Conservation (phyloP, 1,140 invertebrate species). For the Neotoxoptera formosana region DNA sequence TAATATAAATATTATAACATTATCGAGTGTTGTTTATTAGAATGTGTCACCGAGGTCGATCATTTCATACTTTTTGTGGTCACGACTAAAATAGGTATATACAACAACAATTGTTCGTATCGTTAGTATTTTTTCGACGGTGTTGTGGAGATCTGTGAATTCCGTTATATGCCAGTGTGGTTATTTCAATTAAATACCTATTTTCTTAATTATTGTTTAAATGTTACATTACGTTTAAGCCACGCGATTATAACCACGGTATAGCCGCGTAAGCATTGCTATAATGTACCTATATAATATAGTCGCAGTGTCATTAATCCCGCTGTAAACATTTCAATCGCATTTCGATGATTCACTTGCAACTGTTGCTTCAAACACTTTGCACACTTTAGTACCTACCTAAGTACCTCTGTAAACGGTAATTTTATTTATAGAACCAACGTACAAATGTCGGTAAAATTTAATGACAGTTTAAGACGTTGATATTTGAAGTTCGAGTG, state of each 20-base stretch:
- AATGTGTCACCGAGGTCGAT: background rate
- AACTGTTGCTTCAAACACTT: slow-evolving; percentile 18
- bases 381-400: background rate
- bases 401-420: background rate
- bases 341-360: background rate
- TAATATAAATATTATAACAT: background rate
- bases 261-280: background rate
- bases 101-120: background rate
- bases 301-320: background rate
- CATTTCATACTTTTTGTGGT: background rate
- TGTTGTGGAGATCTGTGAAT: background rate
- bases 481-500: background rate
- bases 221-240: background rate
- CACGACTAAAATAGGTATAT: background rate
- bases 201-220: background rate
- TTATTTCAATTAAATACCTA: background rate
- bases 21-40: background rate
- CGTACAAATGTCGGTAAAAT: background rate
- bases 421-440: background rate
- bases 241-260: background rate
- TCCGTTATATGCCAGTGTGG: background rate
- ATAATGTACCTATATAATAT: background rate
- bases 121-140: background rate
- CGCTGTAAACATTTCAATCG: background rate
- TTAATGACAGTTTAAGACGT: background rate